phyloP scores from a whole-genome alignment of 2,113 vertebrate species.

The Silurus glanis region DNA sequence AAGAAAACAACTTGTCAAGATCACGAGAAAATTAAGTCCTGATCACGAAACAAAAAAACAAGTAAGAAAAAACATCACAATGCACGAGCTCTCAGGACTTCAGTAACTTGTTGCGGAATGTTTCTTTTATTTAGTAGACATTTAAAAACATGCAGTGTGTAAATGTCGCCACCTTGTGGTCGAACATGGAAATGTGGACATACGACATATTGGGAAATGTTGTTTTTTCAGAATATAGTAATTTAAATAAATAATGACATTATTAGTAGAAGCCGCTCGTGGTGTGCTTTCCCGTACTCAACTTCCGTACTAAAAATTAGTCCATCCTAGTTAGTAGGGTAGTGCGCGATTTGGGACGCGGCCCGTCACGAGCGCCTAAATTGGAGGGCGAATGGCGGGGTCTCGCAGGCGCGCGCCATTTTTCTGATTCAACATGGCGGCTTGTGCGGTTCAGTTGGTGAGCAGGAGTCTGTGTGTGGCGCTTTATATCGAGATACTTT shows the following conservation, averaged over 20 bases:
- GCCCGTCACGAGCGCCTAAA: background rate
- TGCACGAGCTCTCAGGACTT: too few relatives aligned
- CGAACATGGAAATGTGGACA: background rate
- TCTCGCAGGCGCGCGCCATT: background rate
- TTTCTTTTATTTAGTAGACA: too few relatives aligned
- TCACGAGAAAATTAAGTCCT: too few relatives aligned
- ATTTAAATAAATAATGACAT: background rate
- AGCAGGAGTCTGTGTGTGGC: background rate
- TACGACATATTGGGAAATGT: background rate
- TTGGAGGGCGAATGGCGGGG: background rate
- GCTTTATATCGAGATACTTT: background rate
- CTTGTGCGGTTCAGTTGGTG: conserved; percentile 51
- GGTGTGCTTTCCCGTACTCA: too few relatives aligned
- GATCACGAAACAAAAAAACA: too few relatives aligned
- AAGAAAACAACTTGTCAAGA: too few relatives aligned
- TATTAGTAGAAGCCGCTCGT: too few relatives aligned
- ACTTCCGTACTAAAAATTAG: too few relatives aligned
- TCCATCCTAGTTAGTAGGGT: background rate
- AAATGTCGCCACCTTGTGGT: conserved; percentile 27
- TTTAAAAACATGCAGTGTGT: background rate
- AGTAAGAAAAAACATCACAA: too few relatives aligned
- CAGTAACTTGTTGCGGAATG: too few relatives aligned
- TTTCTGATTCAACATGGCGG: conserved; percentile 35
- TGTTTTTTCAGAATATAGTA: background rate
- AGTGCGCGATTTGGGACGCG: background rate